A percentile compares a stretch with the other conserved stretches of the same genome.
Conservation (phyloP, 37 sponge, comb jelly and placozoan species). For the Crambe crambe region DNA sequence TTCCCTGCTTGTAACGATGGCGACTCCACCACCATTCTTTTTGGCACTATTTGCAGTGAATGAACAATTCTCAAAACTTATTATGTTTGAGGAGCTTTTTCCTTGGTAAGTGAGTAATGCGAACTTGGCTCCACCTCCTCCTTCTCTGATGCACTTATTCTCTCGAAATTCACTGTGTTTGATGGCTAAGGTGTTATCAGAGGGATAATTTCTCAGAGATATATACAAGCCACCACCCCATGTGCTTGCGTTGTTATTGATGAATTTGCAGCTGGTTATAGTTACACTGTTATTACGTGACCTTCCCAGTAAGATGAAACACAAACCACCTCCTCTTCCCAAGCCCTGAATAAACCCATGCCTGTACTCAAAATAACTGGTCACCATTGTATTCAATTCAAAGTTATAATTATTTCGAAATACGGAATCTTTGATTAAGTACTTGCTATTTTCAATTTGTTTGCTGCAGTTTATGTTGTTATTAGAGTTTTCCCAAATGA, state of each 20-base stretch:
- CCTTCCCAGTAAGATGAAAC: neutral
- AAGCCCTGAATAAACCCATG: neutral
- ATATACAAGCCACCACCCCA: constrained; percentile 1
- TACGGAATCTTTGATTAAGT: neutral
- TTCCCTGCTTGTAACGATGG: neutral
- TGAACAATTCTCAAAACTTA: neutral
- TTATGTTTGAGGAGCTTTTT: neutral
- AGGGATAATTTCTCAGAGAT: neutral
- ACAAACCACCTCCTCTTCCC: neutral
- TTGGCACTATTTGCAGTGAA: neutral
- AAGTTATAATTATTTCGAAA: neutral
- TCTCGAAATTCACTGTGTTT: neutral
- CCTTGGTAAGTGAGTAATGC: neutral
- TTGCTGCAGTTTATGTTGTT: neutral
- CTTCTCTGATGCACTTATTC: neutral
- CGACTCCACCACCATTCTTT: neutral
- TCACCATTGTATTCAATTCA: neutral
- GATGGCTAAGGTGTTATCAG: neutral
- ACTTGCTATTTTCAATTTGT: neutral
- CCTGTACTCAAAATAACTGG: neutral
- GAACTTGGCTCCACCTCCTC: neutral
- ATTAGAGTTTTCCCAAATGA: no score
- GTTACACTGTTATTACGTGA: neutral
- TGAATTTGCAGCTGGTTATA: neutral
- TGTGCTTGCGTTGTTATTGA: neutral